Conservation (phyloP, 2,797 vertebrate genomes). For the Platyrinchus mystaceus region DNA sequence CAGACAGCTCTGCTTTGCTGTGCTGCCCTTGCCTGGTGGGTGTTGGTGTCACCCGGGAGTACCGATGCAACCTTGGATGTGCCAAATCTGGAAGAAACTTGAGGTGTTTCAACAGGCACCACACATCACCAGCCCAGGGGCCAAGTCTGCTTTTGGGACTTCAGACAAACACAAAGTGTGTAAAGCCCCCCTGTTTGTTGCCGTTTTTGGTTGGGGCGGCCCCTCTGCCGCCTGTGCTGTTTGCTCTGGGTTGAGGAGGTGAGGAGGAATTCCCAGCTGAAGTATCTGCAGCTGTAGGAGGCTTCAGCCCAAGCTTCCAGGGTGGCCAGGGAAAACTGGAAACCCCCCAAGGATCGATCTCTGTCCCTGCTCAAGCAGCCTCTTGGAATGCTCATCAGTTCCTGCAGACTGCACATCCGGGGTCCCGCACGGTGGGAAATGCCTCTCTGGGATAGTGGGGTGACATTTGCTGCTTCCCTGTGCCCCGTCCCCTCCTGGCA, state of each 20-base stretch:
- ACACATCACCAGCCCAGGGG: neutral
- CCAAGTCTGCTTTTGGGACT: neutral
- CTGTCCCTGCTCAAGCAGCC: neutral
- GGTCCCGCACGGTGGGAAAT: accelerated
- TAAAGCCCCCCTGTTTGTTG: too few species aligned
- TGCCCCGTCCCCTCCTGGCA: neutral
- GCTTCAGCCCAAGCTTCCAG: neutral
- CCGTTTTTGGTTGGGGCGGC: accelerated
- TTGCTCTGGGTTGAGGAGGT: accelerated
- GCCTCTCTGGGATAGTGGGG: neutral
- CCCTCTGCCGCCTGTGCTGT: neutral
- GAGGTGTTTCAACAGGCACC: accelerated
- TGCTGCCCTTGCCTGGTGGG: neutral
- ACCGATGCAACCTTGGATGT: accelerated
- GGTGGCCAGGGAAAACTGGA: neutral
- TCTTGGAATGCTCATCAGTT: neutral
- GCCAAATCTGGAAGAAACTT: neutral
- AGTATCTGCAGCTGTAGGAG: neutral
- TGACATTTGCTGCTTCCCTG: neutral
- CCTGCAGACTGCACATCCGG: accelerated
- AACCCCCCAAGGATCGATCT: neutral
- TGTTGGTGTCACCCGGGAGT: neutral
- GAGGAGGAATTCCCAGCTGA: neutral
- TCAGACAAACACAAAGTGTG: neutral
- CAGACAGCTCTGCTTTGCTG: neutral